These are phyloP conservation scores for Cantharis rustica DNA, from an alignment of 2,888 invertebrate species.

Conservation along the genomic window DNA sequence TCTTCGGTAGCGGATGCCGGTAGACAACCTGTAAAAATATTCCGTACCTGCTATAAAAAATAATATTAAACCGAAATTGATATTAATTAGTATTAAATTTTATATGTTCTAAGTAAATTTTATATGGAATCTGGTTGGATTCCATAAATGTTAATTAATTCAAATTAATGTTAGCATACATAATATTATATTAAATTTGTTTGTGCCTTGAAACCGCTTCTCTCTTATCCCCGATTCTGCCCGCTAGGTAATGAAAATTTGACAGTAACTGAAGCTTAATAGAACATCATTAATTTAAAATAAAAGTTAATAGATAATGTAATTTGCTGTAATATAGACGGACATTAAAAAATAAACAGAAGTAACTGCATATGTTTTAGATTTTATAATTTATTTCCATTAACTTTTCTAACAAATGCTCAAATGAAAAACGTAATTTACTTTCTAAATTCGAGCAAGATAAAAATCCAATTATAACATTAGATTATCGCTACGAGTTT, in stretches of 20 bases:
- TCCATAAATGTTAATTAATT: background rate
- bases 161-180: background rate
- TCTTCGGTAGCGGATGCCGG: too few relatives aligned
- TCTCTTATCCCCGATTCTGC: background rate
- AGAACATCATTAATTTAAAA: background rate
- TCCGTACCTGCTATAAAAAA: too few relatives aligned
- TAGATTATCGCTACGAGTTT: constrained; percentile 38
- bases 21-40: too few relatives aligned
- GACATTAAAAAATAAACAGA: background rate
- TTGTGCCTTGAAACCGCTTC: background rate
- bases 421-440: constrained; percentile 23
- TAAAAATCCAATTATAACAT: constrained; percentile 42
- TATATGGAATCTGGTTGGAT: background rate
- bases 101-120: background rate
- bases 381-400: constrained; percentile 1
- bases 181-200: background rate
- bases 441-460: constrained; percentile 28
- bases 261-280: background rate
- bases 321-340: background rate
- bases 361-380: background rate
- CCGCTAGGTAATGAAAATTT: background rate
- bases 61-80: too few relatives aligned
- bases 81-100: background rate
- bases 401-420: constrained; percentile 4
- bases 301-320: background rate